Base-by-base conservation (phyloP, 2,797 vertebrate genomes). In the Pangasius mekongensis region DNA sequence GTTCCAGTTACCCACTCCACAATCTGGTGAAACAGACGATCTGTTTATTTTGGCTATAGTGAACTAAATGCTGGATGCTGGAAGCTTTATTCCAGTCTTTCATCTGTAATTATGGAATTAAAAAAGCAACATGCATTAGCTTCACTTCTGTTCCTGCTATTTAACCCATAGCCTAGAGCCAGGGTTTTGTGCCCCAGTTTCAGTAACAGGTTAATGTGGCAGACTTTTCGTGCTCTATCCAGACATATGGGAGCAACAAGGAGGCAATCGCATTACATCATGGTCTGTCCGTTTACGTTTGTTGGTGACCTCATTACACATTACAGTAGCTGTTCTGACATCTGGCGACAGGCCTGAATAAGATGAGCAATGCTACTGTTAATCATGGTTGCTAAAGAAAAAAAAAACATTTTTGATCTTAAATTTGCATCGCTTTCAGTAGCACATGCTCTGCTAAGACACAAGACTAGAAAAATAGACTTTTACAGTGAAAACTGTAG, bases 191-290 rank as follows among this genome's bases (percentile, higher is more conserved):
- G n/a, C 11, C 64, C 2, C n/a, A 5, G 27, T 30, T 66, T 30
- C 64, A 66, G n/a, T 60, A 60, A 60, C 20, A 86, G 58, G 88
- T 56, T 87, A 39, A n/a, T 89, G 86, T 88, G 49, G 87, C 22
- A 90, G 87, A 85, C 90, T 83, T 33, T 91, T 93, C 89, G 91
- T 93, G 60, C 94, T 93, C 91, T 95, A 89, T 78, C 95, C 84
- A 24, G 95, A 94, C 95, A 95, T 95, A 73, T 74, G 80, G 24
- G 87, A 91, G 54, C 87, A 87, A 82, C 82, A 87, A 24, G 30
- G 64, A 71, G 77, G 67, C 73, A 77, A 71, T 74, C 74, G 62
- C 43, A 49, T 87, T 84, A 89, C 60, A 62, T 2, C 1, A 30
- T 14, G 13, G 30, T 69, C 66, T 30, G 30, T 2, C 30, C 18